Conservation (phyloP, 2,797 vertebrate species). For the Phalanger gymnotis region DNA sequence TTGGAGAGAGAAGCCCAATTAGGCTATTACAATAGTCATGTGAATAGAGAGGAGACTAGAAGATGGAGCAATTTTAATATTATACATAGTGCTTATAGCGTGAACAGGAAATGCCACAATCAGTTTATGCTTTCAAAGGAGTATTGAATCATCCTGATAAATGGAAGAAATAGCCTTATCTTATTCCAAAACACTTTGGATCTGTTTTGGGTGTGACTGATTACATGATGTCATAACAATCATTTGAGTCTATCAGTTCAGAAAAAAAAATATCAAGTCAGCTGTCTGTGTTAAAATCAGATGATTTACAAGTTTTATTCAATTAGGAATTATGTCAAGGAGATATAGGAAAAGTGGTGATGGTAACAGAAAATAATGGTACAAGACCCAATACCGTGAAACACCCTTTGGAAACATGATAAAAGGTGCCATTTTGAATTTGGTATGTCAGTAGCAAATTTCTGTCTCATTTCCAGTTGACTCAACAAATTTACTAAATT, state of each 20-base stretch:
- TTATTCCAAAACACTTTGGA: background rate
- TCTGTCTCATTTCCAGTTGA: background rate
- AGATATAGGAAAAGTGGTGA: background rate
- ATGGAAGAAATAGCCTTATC: background rate
- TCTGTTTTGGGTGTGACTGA: background rate
- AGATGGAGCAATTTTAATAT: background rate
- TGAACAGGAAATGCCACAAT: conserved; percentile 25
- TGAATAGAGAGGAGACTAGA: background rate
- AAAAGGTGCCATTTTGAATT: background rate
- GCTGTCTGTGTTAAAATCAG: background rate
- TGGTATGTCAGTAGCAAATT: background rate
- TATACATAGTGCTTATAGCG: background rate
- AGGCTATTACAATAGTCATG: background rate
- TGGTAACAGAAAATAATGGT: conserved; percentile 11
- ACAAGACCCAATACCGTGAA: background rate
- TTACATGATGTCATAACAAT: background rate
- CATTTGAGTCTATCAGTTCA: conserved; percentile 18
- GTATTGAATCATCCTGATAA: conserved; percentile 29
- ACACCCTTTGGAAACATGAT: background rate
- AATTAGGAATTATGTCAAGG: background rate
- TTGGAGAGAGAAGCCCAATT: background rate
- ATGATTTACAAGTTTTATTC: background rate
- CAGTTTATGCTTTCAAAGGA: background rate
- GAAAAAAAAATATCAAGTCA: conserved; percentile 3
- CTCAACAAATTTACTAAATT: background rate